Conservation (phyloP, 2,888 invertebrate species). For the Phengaris arion region DNA sequence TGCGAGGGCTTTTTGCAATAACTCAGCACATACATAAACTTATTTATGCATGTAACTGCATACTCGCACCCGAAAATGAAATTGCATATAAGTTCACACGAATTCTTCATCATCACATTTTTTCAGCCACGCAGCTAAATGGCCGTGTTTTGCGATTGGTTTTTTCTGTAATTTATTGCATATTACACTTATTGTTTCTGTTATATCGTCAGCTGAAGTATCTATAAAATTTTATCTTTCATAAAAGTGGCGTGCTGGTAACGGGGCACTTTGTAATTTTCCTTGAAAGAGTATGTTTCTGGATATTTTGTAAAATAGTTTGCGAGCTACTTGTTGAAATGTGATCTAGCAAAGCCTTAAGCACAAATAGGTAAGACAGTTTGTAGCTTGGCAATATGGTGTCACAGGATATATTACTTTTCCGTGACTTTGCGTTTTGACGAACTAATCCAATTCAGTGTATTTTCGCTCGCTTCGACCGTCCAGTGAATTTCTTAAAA, state of each 20-base stretch:
- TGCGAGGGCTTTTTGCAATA: slow-evolving; percentile 16
- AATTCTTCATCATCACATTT: slow-evolving; percentile 1
- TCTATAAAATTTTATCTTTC: slow-evolving; percentile 10
- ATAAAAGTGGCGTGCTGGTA: slow-evolving; percentile 4
- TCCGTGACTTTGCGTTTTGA: slow-evolving; percentile 32
- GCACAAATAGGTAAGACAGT: slow-evolving; percentile 11
- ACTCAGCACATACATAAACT: slow-evolving; percentile 14
- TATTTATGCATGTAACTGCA: slow-evolving; percentile 21
- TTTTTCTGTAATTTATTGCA: slow-evolving; percentile 13
- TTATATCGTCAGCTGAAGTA: neutral
- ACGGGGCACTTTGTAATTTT: neutral
- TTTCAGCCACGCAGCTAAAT: slow-evolving; percentile 9
- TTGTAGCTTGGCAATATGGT: slow-evolving; percentile 19
- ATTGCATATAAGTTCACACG: slow-evolving; percentile 11
- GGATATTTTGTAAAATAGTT: neutral
- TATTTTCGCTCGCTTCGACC: slow-evolving; percentile 15
- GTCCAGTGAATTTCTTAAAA: slow-evolving; percentile 24
- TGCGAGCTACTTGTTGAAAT: neutral
- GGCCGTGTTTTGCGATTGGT: neutral
- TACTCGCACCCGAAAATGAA: slow-evolving; percentile 15
- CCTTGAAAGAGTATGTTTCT: neutral
- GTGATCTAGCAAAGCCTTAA: neutral
- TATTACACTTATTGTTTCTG: slow-evolving; percentile 18
- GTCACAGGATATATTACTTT: slow-evolving; percentile 30
- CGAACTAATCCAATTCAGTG: slow-evolving; percentile 31